Percentiles rank a stretch among this genome's conserved stretches.
These are phyloP conservation scores for Ernsta delagoae DNA, from an alignment of 2,888 invertebrate species.

Conservation along the genomic window DNA sequence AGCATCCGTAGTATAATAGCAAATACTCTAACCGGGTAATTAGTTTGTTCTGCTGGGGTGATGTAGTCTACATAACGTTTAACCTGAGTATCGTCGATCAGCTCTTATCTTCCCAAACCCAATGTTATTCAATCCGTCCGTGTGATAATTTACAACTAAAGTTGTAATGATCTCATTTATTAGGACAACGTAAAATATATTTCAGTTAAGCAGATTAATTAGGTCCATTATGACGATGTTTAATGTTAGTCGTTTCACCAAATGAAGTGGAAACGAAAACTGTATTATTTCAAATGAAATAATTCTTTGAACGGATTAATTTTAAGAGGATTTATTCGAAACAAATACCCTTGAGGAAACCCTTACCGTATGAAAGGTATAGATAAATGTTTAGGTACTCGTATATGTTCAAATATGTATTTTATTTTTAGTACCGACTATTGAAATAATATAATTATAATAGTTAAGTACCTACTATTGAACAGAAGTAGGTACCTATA, in stretches of 20 bases:
- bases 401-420: too few species aligned
- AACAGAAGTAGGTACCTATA: too few species aligned
- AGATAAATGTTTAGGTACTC: too few species aligned
- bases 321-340: constrained; percentile 15
- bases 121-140: constrained; percentile 41
- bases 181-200: constrained; percentile 41
- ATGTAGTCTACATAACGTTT: constrained; percentile 43
- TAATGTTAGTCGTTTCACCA: constrained; percentile 16
- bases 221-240: constrained; percentile 18
- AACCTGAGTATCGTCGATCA: constrained; percentile 48
- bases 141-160: constrained; percentile 37
- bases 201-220: constrained; percentile 35
- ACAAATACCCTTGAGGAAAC: constrained; percentile 10
- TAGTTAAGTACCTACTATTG: too few species aligned
- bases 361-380: background rate
- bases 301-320: constrained; percentile 23
- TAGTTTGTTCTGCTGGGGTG: constrained; percentile 71
- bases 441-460: too few species aligned
- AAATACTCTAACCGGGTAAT: constrained; percentile 75
- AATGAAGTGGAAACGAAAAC: constrained; percentile 4
- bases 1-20: constrained; percentile 68
- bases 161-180: constrained; percentile 40
- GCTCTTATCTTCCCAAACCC: constrained; percentile 29
- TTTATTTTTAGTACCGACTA: too few species aligned
- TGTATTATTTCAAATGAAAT: constrained; percentile 8